A percentile compares a stretch with the other conserved stretches of the same genome.
Conservation (phyloP, 1,140 invertebrate species). For the Calycopis cecrops region DNA sequence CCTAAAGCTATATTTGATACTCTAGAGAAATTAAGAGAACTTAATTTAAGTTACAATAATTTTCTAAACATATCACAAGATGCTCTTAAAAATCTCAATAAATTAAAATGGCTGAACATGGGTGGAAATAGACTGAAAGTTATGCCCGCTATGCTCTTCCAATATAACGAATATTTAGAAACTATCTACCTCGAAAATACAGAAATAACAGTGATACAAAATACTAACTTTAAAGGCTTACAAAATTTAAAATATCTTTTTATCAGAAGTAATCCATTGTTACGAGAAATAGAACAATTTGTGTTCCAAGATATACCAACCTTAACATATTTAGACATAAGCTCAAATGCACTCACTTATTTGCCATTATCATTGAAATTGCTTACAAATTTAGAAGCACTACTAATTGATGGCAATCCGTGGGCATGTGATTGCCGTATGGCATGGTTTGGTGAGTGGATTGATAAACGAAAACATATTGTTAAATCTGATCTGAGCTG, state of each 20-base stretch:
- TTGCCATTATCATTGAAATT: conserved; percentile 83
- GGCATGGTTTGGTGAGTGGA: conserved; percentile 87
- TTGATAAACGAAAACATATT: conserved; percentile 68
- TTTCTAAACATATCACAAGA: conserved; percentile 76
- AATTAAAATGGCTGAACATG: conserved; percentile 76
- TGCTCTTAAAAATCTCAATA: conserved; percentile 77
- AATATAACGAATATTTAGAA: conserved; percentile 73
- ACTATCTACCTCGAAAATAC: conserved; percentile 77
- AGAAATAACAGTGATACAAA: conserved; percentile 74
- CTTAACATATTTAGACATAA: conserved; percentile 82
- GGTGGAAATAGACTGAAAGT: conserved; percentile 75
- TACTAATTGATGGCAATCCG: conserved; percentile 85
- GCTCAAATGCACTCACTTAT: conserved; percentile 81
- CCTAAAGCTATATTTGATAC: conserved; percentile 81
- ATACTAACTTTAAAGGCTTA: conserved; percentile 76
- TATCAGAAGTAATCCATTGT: conserved; percentile 74
- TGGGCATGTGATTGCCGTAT: conserved; percentile 93
- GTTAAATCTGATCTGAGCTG: conserved; percentile 79
- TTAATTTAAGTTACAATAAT: conserved; percentile 81
- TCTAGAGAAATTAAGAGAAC: conserved; percentile 75
- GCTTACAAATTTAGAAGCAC: conserved; percentile 76
- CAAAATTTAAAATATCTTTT: conserved; percentile 76
- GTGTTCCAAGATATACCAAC: conserved; percentile 77
- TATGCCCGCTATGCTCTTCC: conserved; percentile 76
- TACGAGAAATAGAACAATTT: conserved; percentile 79